phyloP scores from a whole-genome alignment of 2,797 vertebrate genomes.

The Microcaecilia unicolor region DNA sequence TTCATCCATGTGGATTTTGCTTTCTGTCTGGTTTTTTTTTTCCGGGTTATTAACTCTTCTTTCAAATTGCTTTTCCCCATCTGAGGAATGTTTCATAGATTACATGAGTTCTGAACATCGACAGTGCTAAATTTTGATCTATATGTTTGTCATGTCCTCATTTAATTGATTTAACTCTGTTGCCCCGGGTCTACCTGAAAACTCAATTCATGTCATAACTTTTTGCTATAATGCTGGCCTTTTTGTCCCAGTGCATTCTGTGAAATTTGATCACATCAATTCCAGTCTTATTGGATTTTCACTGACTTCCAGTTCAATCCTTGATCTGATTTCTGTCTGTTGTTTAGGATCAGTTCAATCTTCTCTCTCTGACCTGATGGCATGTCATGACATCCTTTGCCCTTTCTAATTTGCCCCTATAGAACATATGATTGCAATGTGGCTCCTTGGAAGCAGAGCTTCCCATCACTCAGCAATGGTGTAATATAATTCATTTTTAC shows the following conservation, averaged over 20 bases:
- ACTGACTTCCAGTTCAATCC: conserved; percentile 14
- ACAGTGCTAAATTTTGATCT: conserved; percentile 35
- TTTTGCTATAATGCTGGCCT: conserved; percentile 33
- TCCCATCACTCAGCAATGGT: too few species aligned
- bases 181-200: conserved; percentile 31
- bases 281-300: conserved; percentile 35
- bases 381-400: too few species aligned
- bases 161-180: conserved; percentile 33
- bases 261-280: conserved; percentile 32
- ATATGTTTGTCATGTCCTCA: conserved; percentile 37
- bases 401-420: too few species aligned
- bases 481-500: too few species aligned
- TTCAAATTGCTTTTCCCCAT: conserved; percentile 8
- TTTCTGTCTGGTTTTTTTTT: conserved; percentile 7
- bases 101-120: conserved; percentile 31
- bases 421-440: too few species aligned
- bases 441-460: too few species aligned
- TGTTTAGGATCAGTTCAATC: not conserved
- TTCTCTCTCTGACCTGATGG: not conserved
- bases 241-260: conserved; percentile 26
- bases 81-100: conserved; percentile 36
- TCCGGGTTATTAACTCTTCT: conserved; percentile 7
- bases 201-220: conserved; percentile 36
- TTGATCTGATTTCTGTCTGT: conserved; percentile 29
- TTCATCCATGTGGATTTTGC: not conserved